Conservation (phyloP, 1,140 invertebrate species). For the Arion vulgaris region DNA sequence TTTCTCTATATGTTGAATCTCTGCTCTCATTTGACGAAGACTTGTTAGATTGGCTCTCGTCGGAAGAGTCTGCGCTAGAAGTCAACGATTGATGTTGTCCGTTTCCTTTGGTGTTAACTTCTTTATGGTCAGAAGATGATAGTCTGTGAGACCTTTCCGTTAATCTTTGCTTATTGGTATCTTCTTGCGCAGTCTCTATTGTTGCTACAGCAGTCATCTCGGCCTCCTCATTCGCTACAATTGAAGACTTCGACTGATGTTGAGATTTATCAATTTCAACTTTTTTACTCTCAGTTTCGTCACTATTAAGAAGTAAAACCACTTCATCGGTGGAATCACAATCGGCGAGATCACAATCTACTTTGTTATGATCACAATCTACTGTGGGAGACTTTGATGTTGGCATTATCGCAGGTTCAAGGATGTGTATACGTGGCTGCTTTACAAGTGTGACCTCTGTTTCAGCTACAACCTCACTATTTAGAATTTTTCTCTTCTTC, state of each 20-base stretch:
- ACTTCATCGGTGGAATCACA: neutral
- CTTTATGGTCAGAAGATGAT: neutral
- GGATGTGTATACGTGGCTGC: neutral
- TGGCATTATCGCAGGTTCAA: neutral
- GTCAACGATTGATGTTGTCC: neutral
- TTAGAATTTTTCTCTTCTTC: slow-evolving; percentile 43
- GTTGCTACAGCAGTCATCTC: neutral
- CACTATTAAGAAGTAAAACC: neutral
- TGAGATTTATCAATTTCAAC: neutral
- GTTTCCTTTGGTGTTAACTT: neutral
- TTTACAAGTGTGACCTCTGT: neutral
- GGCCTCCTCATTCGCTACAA: neutral
- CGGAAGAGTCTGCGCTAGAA: neutral
- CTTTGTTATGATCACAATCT: neutral
- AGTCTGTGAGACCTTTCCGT: neutral
- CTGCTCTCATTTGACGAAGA: slow-evolving; percentile 13
- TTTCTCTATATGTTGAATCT: neutral
- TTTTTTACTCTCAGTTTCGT: neutral
- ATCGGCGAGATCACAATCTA: too few species aligned
- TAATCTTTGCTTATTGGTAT: neutral
- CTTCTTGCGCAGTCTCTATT: neutral
- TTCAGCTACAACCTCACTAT: slow-evolving; percentile 36
- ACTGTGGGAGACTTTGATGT: neutral
- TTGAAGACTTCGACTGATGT: neutral
- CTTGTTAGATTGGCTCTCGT: neutral